Evolutionary conservation across 1,140 invertebrate species (phyloP).

Genomic region (Bombus pyrosoma): DNA sequence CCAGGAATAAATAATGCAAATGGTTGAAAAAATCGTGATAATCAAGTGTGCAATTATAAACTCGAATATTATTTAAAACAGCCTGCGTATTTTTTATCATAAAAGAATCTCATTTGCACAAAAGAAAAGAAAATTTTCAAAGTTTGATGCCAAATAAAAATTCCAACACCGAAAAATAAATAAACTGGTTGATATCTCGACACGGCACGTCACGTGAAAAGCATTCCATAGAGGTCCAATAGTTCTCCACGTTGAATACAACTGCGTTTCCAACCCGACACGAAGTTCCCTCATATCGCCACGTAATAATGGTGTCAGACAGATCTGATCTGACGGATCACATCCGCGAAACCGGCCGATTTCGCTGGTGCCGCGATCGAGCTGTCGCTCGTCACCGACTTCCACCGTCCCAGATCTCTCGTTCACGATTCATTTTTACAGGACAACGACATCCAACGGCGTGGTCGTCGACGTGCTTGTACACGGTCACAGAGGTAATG

Average conservation of each 20-base stretch:
- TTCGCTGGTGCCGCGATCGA: slow-evolving; percentile 16
- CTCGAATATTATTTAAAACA: no score
- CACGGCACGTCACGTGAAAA: slow-evolving; percentile 50
- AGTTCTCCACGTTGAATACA: slow-evolving; percentile 33
- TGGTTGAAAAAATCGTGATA: neutral
- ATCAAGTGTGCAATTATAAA: neutral
- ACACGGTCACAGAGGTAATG: slow-evolving; percentile 37
- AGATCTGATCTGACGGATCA: slow-evolving; percentile 30
- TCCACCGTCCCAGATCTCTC: slow-evolving; percentile 52
- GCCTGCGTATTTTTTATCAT: neutral
- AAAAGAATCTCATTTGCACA: neutral
- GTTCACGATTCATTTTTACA: slow-evolving; percentile 62
- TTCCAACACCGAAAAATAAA: slow-evolving; percentile 28
- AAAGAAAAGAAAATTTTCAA: neutral
- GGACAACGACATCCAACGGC: slow-evolving; percentile 46
- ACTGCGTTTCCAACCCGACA: slow-evolving; percentile 35
- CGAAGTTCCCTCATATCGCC: slow-evolving; percentile 7
- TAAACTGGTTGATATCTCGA: slow-evolving; percentile 23
- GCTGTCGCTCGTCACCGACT: slow-evolving; percentile 35
- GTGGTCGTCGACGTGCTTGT: slow-evolving; percentile 27
- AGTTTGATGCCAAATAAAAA: neutral
- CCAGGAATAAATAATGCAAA: neutral
- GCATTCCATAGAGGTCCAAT: neutral
- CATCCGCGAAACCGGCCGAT: slow-evolving; percentile 44
- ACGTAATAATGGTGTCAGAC: slow-evolving; percentile 34